Evolutionary conservation across 2,113 vertebrate genomes (phyloP).

Genomic region (Hippocampus abdominalis): DNA sequence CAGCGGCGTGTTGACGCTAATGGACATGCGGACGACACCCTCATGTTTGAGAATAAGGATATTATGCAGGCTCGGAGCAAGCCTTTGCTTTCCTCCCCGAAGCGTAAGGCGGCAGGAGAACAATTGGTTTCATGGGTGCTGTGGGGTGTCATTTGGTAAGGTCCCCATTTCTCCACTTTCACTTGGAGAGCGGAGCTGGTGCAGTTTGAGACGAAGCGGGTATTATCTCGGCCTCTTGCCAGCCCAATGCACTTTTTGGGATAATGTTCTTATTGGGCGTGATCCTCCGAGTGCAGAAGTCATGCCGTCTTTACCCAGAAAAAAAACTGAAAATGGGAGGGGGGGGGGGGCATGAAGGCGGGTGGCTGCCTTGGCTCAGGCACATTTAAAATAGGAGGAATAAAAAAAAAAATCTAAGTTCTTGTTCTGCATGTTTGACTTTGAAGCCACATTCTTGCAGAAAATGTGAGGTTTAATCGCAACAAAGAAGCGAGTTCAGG

Average conservation of each 20-base stretch:
- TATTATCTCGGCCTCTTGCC: slow-evolving; percentile 75
- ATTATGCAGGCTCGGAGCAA: slow-evolving; percentile 62
- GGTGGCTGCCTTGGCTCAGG: slow-evolving; percentile 47
- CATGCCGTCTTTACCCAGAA: slow-evolving; percentile 78
- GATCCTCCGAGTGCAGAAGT: slow-evolving; percentile 75
- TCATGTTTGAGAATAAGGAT: slow-evolving; percentile 66
- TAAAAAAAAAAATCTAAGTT: slow-evolving; percentile 28
- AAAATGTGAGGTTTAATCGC: slow-evolving; percentile 40
- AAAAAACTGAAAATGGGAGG: slow-evolving; percentile 49
- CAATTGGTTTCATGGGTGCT: slow-evolving; percentile 64
- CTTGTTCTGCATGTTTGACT: slow-evolving; percentile 38
- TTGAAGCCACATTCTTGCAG: slow-evolving; percentile 43
- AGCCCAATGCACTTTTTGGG: slow-evolving; percentile 76
- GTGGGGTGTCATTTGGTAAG: slow-evolving; percentile 59
- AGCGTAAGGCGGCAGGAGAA: slow-evolving; percentile 50
- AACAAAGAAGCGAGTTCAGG: slow-evolving; percentile 19
- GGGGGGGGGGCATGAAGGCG: slow-evolving; percentile 50
- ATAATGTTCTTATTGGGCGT: slow-evolving; percentile 80
- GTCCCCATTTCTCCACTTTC: slow-evolving; percentile 53
- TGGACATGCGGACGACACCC: slow-evolving; percentile 63
- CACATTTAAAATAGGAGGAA: slow-evolving; percentile 43
- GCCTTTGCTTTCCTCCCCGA: slow-evolving; percentile 42
- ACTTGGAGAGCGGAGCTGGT: slow-evolving; percentile 55
- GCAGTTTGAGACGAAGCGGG: slow-evolving; percentile 69
- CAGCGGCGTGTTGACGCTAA: slow-evolving; percentile 61